A percentile compares a stretch with the other conserved stretches of the same genome.
Conservation (phyloP, 2,888 invertebrate genomes). For the Diadegma fenestrale region DNA sequence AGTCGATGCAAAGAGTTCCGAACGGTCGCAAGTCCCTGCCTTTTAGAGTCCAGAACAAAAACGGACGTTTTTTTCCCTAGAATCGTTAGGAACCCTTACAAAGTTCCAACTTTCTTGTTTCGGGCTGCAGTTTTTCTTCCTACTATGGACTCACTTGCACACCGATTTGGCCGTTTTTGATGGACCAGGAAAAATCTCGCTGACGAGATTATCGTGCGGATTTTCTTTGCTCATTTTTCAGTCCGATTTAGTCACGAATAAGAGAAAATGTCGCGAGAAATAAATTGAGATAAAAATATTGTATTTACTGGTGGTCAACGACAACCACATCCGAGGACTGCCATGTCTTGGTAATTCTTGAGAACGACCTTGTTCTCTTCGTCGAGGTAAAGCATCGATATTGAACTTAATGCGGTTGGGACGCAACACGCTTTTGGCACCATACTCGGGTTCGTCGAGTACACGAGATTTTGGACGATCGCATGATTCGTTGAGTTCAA, state of each 20-base stretch:
- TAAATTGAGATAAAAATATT: background rate
- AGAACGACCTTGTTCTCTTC: constrained; percentile 97
- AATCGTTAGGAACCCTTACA: background rate
- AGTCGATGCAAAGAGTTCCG: background rate
- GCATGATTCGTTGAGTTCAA: constrained; percentile 99
- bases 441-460: constrained; percentile 94
- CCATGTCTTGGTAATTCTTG: constrained; percentile 99
- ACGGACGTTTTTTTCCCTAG: background rate
- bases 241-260: background rate
- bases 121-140: background rate
- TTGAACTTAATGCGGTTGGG: constrained; percentile 96
- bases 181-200: background rate
- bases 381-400: constrained; percentile 98
- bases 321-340: constrained; percentile 99
- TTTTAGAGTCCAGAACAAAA: background rate
- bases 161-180: background rate
- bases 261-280: background rate
- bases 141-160: background rate
- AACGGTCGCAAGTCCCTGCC: background rate
- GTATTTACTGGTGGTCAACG: constrained; percentile 87
- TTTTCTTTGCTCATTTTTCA: constrained; percentile 14
- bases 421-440: constrained; percentile 99
- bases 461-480: constrained; percentile 98
- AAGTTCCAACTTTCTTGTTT: background rate
- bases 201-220: background rate